These are phyloP conservation scores for Pholis gunnellus DNA, from an alignment of 2,113 vertebrate species.

Conservation along the genomic window DNA sequence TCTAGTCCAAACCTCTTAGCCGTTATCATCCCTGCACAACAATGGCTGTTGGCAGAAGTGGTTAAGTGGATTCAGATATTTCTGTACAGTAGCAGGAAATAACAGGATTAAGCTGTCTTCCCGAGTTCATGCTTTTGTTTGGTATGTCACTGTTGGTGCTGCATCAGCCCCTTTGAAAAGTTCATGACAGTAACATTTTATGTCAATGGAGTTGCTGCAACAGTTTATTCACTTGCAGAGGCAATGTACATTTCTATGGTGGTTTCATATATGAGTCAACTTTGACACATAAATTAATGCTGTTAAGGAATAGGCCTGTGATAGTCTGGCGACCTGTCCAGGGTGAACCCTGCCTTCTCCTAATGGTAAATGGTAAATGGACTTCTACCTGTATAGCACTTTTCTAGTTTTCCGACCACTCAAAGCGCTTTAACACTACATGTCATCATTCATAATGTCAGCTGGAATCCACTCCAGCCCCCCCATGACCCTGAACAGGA, in stretches of 20 bases:
- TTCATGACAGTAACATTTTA: background rate
- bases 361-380: background rate
- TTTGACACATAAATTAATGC: background rate
- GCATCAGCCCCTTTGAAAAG: background rate
- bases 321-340: background rate
- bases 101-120: background rate
- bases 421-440: background rate
- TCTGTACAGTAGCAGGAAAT: background rate
- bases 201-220: background rate
- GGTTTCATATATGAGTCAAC: background rate
- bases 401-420: too few species aligned
- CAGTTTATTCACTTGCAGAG: background rate
- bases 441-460: background rate
- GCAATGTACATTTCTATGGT: background rate
- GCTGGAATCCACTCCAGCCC: too few species aligned
- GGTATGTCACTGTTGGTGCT: background rate
- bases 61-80: background rate
- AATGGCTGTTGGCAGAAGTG: background rate
- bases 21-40: background rate
- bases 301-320: background rate
- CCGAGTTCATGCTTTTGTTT: background rate
- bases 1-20: background rate
- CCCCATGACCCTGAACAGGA: too few species aligned
- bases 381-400: background rate
- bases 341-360: too few species aligned